Evolutionary conservation across 2,888 invertebrate species (phyloP).

Genomic region (Cryptosula pallasiana): DNA sequence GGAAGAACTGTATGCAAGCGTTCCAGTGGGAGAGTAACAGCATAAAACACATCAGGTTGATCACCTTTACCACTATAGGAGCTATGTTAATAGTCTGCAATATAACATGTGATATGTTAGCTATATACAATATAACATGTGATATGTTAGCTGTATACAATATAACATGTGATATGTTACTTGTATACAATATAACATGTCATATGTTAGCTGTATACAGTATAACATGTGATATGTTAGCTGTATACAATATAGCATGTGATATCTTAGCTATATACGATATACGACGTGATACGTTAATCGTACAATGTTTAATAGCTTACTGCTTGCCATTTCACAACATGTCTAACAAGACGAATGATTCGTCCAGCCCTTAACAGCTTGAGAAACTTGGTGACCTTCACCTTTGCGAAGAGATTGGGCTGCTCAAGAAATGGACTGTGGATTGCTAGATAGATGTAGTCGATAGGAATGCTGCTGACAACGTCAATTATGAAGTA

Average conservation of each 20-base stretch:
- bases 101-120: background rate
- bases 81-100: background rate
- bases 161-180: background rate
- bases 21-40: constrained; percentile 98
- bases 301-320: no score
- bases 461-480: constrained; percentile 98
- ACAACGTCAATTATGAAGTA: constrained; percentile 99
- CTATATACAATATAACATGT: background rate
- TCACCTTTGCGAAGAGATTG: constrained; percentile 65
- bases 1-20: constrained; percentile 95
- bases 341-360: constrained; percentile 93
- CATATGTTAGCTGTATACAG: background rate
- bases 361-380: constrained; percentile 88
- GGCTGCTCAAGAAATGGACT: background rate
- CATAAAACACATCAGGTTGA: constrained; percentile 91
- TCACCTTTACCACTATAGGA: background rate
- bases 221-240: no score
- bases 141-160: background rate
- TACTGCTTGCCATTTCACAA: constrained; percentile 99
- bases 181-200: background rate
- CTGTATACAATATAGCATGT: no score
- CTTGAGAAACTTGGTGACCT: constrained; percentile 92
- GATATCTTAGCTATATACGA: no score
- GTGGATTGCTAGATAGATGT: constrained; percentile 74
- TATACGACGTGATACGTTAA: no score